These are phyloP conservation scores for Drosophila albomicans DNA, from an alignment of 1,140 invertebrate species.

Conservation along the genomic window DNA sequence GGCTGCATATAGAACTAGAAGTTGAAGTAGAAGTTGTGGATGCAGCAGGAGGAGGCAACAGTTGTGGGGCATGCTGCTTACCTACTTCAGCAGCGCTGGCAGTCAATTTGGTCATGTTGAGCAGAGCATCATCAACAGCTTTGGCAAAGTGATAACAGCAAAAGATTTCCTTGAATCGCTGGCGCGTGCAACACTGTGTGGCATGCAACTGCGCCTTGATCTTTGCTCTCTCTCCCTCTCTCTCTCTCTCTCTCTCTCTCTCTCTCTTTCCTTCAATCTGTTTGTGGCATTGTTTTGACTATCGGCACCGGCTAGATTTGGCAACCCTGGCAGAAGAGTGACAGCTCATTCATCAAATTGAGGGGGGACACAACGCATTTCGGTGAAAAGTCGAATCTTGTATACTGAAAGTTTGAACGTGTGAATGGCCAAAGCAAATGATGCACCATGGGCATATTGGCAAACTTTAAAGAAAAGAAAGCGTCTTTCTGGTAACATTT, in stretches of 20 bases:
- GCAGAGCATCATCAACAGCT: not conserved
- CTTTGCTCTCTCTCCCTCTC: not conserved
- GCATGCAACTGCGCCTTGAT: constrained; percentile 1
- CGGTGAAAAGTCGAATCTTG: constrained; percentile 25
- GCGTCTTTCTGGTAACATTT: no score
- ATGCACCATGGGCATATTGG: no score
- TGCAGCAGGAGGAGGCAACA: not conserved
- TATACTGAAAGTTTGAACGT: constrained; percentile 29
- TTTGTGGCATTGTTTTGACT: constrained; percentile 8
- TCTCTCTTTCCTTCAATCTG: not conserved
- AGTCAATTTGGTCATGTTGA: constrained; percentile 29
- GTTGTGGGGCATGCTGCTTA: constrained; percentile 8
- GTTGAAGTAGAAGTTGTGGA: not conserved
- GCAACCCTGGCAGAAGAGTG: constrained; percentile 29
- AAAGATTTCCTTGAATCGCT: constrained; percentile 13
- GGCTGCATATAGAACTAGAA: not conserved
- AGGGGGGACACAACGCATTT: constrained; percentile 33
- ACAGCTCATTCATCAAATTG: constrained; percentile 75
- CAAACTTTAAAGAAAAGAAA: no score
- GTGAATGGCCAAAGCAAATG: constrained; percentile 37
- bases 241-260: not conserved
- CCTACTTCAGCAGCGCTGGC: constrained; percentile 11
- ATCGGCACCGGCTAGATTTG: not conserved
- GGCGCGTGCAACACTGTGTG: constrained; percentile 7
- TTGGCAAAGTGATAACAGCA: constrained; percentile 27